Percentiles rank a stretch among this genome's conserved stretches.
Conservation (phyloP, 2,888 invertebrate genomes). For the Adelphocoris suturalis region DNA sequence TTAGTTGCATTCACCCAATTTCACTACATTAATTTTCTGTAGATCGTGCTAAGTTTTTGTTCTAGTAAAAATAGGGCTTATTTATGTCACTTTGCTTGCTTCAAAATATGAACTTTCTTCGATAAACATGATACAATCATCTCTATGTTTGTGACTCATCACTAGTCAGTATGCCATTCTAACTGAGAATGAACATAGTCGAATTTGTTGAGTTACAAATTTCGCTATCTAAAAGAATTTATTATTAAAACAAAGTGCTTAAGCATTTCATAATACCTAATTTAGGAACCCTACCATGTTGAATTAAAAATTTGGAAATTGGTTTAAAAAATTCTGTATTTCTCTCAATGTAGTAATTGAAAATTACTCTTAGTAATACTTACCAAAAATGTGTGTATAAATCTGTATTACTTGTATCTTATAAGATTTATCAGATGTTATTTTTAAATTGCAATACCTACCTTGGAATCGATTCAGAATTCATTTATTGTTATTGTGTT, state of each 20-base stretch:
- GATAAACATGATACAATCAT: constrained; percentile 39
- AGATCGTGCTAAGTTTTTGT: no score
- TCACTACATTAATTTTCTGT: neutral
- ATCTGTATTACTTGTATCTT: constrained; percentile 32
- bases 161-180: constrained; percentile 57
- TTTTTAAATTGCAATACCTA: constrained; percentile 64
- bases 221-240: constrained; percentile 24
- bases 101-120: constrained; percentile 41
- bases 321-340: constrained; percentile 1
- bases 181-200: constrained; percentile 40
- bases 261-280: neutral
- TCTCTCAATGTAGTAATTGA: constrained; percentile 27
- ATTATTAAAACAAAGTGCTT: constrained; percentile 23
- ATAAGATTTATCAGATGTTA: constrained; percentile 65
- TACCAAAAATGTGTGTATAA: constrained; percentile 46
- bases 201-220: neutral
- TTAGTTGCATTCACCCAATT: neutral
- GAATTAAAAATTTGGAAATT: constrained; percentile 35
- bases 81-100: neutral
- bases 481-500: constrained; percentile 61
- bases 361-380: constrained; percentile 49
- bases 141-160: constrained; percentile 48
- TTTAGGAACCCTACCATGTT: constrained; percentile 15
- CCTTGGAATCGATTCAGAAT: constrained; percentile 43
- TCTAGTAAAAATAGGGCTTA: no score